Evolutionary conservation across 2,888 invertebrate genomes (phyloP).

Genomic region (Rhopalosiphum nymphaeae): DNA sequence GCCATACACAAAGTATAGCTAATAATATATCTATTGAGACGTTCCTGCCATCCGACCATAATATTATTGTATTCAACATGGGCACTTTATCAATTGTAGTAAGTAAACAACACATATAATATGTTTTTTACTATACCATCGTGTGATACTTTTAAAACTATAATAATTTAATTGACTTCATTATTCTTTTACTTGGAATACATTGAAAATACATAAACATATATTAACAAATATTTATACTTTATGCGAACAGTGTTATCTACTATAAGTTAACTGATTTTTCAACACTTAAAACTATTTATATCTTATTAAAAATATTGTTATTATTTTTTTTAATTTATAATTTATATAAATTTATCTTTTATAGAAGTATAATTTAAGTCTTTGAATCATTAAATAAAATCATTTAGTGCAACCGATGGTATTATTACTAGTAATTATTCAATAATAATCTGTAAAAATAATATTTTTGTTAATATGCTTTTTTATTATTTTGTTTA

Average conservation of each 20-base stretch:
- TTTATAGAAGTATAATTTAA: neutral
- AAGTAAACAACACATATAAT: constrained; percentile 24
- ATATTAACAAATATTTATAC: neutral
- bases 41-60: neutral
- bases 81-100: constrained; percentile 40
- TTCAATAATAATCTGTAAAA: neutral
- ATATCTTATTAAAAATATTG: neutral
- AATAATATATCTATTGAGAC: neutral
- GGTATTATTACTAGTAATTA: neutral
- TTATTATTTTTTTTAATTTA: neutral
- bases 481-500: neutral
- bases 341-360: neutral
- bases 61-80: constrained; percentile 23
- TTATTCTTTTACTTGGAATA: neutral
- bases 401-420: neutral
- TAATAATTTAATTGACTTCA: neutral
- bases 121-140: neutral
- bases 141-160: neutral
- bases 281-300: neutral
- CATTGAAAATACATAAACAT: neutral
- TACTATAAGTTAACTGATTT: neutral
- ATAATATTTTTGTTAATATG: neutral
- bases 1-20: neutral
- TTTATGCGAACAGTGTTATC: neutral
- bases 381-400: neutral